Percentiles rank a stretch among this genome's conserved stretches.
phyloP scores from a whole-genome alignment of 2,113 vertebrate species.

The Alethe castanea region DNA sequence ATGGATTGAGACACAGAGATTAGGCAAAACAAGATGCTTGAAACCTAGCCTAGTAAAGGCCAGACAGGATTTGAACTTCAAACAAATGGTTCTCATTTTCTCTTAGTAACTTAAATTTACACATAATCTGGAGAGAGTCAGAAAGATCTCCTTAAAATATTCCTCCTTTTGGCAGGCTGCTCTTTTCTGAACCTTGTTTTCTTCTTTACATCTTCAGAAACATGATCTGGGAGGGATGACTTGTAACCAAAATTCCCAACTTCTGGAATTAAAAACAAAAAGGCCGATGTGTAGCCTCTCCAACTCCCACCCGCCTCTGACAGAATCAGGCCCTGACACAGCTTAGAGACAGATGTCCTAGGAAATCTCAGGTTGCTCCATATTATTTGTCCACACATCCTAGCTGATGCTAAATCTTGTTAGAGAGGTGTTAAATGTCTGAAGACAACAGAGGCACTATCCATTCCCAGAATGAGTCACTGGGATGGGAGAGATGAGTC shows the following conservation, averaged over 20 bases:
- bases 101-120: slow-evolving; percentile 39
- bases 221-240: slow-evolving; percentile 3
- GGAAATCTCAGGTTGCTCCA: slow-evolving; percentile 38
- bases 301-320: neutral
- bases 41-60: slow-evolving; percentile 33
- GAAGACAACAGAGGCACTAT: slow-evolving; percentile 6
- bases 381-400: slow-evolving; percentile 51
- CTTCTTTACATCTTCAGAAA: slow-evolving; percentile 31
- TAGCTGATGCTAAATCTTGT: slow-evolving; percentile 43
- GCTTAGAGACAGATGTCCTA: slow-evolving; percentile 35
- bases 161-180: slow-evolving; percentile 31
- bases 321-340: slow-evolving; percentile 16
- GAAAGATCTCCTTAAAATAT: slow-evolving; percentile 28
- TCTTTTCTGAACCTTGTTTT: slow-evolving; percentile 43
- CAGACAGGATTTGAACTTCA: slow-evolving; percentile 52
- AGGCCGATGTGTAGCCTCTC: rapidly evolving
- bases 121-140: slow-evolving; percentile 24
- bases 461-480: slow-evolving; percentile 54
- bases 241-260: neutral
- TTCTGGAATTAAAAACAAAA: slow-evolving; percentile 35
- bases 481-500: neutral
- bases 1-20: neutral
- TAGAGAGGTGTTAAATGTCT: slow-evolving; percentile 49
- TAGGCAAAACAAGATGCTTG: slow-evolving; percentile 42
- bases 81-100: slow-evolving; percentile 59